These are phyloP conservation scores for Brenthis hecate DNA, from an alignment of 2,888 invertebrate species.

Conservation along the genomic window DNA sequence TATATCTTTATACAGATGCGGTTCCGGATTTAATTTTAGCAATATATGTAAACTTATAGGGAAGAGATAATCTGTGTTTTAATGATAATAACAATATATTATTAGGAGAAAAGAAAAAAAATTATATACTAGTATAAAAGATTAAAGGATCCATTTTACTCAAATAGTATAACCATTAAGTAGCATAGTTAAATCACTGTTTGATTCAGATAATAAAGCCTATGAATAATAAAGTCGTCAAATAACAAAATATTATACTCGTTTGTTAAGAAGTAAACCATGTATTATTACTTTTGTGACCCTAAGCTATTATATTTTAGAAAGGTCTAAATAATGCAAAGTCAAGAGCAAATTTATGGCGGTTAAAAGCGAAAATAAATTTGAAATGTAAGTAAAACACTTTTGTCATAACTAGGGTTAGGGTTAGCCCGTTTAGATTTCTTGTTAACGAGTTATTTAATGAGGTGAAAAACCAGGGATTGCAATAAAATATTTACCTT, in stretches of 20 bases:
- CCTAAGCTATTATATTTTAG: slow-evolving; percentile 52
- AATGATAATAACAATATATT: no score
- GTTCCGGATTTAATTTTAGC: no score
- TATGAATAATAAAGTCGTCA: slow-evolving; percentile 56
- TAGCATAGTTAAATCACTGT: slow-evolving; percentile 53
- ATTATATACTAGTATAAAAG: no score
- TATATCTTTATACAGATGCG: no score
- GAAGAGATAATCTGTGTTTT: no score
- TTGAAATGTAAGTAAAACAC: slow-evolving; percentile 46
- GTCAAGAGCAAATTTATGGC: slow-evolving; percentile 51
- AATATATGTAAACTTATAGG: no score
- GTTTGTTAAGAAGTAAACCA: slow-evolving; percentile 55
- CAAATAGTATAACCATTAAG: slow-evolving; percentile 24
- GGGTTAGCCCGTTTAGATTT: slow-evolving; percentile 43
- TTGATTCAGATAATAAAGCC: slow-evolving; percentile 58
- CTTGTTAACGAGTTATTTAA: slow-evolving; percentile 45
- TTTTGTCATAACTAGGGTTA: slow-evolving; percentile 43
- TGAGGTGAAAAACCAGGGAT: slow-evolving; percentile 40
- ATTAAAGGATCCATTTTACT: no score
- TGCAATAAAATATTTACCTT: slow-evolving; percentile 36
- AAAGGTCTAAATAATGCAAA: slow-evolving; percentile 53
- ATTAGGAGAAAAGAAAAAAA: no score
- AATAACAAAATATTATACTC: slow-evolving; percentile 50
- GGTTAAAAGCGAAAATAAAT: slow-evolving; percentile 48
- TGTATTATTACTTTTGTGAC: slow-evolving; percentile 53